Conservation (phyloP, 2,888 invertebrate genomes). For the Phlogophora meticulosa region DNA sequence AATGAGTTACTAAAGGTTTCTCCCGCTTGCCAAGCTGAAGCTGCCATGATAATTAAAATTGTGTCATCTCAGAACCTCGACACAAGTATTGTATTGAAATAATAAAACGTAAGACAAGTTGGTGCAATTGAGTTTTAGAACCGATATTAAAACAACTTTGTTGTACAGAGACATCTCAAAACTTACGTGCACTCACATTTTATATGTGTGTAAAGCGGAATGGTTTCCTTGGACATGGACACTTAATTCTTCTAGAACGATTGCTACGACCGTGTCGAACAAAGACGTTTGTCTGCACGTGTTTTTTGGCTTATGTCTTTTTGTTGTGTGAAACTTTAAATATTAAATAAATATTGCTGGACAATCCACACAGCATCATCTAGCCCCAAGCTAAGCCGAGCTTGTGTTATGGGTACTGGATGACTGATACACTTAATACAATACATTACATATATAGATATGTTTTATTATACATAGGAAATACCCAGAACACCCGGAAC, state of each 20-base stretch:
- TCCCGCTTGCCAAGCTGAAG: too few relatives aligned
- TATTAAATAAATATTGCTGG: too few relatives aligned
- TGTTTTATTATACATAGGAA: too few relatives aligned
- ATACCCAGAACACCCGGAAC: too few relatives aligned
- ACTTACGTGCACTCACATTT: slow-evolving; percentile 43
- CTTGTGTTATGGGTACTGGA: too few relatives aligned
- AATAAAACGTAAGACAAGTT: slow-evolving; percentile 12
- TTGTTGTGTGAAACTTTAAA: not conserved
- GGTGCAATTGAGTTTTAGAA: slow-evolving; percentile 39
- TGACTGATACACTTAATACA: too few relatives aligned
- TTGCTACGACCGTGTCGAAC: slow-evolving; percentile 13
- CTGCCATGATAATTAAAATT: not conserved
- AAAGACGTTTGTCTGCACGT: slow-evolving; percentile 19
- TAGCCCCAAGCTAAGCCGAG: too few relatives aligned
- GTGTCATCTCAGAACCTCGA: not conserved
- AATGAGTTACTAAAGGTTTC: too few relatives aligned
- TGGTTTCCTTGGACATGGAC: slow-evolving; percentile 8
- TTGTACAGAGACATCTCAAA: slow-evolving; percentile 26
- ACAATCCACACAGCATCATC: too few relatives aligned
- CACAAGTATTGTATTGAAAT: not conserved
- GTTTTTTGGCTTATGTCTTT: not conserved
- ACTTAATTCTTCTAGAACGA: slow-evolving; percentile 20
- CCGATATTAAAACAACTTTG: slow-evolving; percentile 54
- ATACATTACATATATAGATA: too few relatives aligned
- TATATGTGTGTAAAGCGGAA: slow-evolving; percentile 51